Percentiles rank a stretch among this genome's conserved stretches.
phyloP scores from a whole-genome alignment of 2,888 invertebrate species.

The Cristatella mucedo region DNA sequence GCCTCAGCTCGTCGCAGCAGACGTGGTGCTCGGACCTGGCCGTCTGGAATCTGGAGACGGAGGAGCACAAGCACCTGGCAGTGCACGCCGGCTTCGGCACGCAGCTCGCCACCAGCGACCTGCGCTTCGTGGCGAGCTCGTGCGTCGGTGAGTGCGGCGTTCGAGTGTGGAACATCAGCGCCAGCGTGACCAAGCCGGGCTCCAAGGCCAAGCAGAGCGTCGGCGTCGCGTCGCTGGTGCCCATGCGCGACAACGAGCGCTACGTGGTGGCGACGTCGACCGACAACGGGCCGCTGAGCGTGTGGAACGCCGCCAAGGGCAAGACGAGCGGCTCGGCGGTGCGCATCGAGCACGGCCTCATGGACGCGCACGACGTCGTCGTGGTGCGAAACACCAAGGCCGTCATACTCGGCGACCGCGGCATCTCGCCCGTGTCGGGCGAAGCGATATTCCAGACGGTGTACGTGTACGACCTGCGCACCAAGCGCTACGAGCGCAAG shows the following conservation, averaged over 20 bases:
- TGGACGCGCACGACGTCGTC: constrained; percentile 26
- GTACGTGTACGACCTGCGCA: constrained; percentile 25
- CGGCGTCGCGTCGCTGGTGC: constrained; percentile 23
- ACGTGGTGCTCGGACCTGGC: constrained; percentile 27
- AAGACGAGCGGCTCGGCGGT: constrained; percentile 23
- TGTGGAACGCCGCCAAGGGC: constrained; percentile 30
- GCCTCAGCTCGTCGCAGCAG: constrained; percentile 21
- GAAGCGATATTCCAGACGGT: constrained; percentile 27
- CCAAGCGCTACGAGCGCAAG: constrained; percentile 23
- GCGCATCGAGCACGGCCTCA: constrained; percentile 24
- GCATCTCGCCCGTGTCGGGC: constrained; percentile 18
- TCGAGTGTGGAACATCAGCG: constrained; percentile 29
- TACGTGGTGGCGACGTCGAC: constrained; percentile 27
- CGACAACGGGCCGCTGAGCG: constrained; percentile 27
- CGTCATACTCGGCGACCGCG: constrained; percentile 25
- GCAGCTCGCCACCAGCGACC: constrained; percentile 25
- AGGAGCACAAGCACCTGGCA: constrained; percentile 36
- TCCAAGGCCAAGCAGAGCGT: constrained; percentile 22
- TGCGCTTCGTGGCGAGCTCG: constrained; percentile 27
- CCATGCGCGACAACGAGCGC: constrained; percentile 24
- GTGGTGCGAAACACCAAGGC: constrained; percentile 24
- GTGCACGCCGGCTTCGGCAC: constrained; percentile 23
- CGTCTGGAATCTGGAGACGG: constrained; percentile 35
- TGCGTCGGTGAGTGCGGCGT: constrained; percentile 22
- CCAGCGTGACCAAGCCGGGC: constrained; percentile 22